phyloP scores from a whole-genome alignment of 2,797 vertebrate species.

The Micrastur ruficollis region DNA sequence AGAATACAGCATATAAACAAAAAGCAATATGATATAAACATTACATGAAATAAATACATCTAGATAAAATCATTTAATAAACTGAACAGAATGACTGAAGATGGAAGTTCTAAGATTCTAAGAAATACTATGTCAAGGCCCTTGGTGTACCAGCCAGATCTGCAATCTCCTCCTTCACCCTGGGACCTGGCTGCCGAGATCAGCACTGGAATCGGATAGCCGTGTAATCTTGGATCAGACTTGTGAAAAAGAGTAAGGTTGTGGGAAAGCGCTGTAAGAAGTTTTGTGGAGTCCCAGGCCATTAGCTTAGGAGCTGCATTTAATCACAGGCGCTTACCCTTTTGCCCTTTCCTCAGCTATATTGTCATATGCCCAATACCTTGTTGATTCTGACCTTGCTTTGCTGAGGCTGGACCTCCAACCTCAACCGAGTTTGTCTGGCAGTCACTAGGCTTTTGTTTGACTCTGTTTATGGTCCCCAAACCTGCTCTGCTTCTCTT shows the following conservation, averaged over 20 bases:
- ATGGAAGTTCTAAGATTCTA: background rate
- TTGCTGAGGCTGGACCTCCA: background rate
- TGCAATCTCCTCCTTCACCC: background rate
- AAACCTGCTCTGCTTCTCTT: background rate
- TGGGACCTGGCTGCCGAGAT: background rate
- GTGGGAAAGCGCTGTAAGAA: background rate
- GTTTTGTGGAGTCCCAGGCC: background rate
- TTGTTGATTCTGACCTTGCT: background rate
- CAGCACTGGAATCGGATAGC: background rate
- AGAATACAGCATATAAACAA: background rate
- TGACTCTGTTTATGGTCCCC: background rate
- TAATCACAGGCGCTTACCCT: background rate
- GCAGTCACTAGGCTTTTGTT: background rate
- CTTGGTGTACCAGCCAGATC: background rate
- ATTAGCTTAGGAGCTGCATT: background rate
- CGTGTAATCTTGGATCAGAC: background rate
- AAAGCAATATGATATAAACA: background rate
- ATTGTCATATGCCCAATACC: background rate
- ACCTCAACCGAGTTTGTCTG: background rate
- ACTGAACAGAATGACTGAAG: background rate
- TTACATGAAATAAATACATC: background rate
- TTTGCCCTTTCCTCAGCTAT: background rate
- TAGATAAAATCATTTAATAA: background rate
- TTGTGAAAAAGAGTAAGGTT: background rate
- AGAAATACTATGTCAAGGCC: background rate